These are phyloP conservation scores for Trachelus stipa DNA, from an alignment of 2,888 invertebrate genomes.

Conservation along the genomic window DNA sequence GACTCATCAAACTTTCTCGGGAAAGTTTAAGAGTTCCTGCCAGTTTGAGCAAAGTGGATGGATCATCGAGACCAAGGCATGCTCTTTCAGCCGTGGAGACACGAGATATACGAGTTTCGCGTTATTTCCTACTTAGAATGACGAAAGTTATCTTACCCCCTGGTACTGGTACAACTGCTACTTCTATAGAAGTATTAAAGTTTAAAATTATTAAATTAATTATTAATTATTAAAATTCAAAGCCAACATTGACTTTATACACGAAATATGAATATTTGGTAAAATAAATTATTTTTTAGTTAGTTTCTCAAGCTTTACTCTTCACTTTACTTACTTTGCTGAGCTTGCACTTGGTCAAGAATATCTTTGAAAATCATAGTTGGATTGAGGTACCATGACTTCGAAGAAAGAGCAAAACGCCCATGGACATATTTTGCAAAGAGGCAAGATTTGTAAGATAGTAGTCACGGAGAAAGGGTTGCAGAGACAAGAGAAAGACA, in stretches of 20 bases:
- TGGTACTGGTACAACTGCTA: not conserved
- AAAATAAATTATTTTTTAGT: not conserved
- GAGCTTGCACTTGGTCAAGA: not conserved
- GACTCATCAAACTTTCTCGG: constrained; percentile 64
- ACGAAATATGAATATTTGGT: not conserved
- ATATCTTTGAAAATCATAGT: not conserved
- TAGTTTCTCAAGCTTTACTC: not conserved
- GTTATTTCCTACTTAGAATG: not conserved
- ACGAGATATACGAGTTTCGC: not conserved
- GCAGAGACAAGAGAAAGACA: constrained; percentile 25
- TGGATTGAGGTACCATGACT: not conserved
- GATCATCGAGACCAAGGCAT: not conserved
- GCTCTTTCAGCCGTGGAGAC: not conserved
- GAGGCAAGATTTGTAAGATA: not conserved
- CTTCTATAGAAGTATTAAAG: not conserved
- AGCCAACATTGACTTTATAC: not conserved
- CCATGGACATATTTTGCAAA: not conserved
- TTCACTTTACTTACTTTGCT: not conserved
- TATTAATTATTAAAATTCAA: no score
- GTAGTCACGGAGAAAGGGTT: constrained; percentile 22
- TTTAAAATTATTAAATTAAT: no score
- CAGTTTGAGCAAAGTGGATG: constrained; percentile 7
- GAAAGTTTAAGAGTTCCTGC: constrained; percentile 21
- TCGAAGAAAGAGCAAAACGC: not conserved
- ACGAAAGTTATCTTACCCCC: not conserved